phyloP scores from a whole-genome alignment of 2,888 invertebrate species.

The Drosophila nigritarsus region DNA sequence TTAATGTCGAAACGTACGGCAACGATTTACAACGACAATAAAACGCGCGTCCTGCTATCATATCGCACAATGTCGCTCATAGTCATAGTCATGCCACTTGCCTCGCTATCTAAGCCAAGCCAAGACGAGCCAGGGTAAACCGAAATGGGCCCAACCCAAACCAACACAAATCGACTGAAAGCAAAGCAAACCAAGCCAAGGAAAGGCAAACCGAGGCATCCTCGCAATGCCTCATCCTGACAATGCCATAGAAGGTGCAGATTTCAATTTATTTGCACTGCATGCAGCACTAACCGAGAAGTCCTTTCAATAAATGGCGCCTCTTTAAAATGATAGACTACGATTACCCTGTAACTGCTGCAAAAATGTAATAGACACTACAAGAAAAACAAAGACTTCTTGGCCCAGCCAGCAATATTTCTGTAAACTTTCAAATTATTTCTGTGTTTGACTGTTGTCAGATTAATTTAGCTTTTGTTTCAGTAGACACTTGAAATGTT shows the following conservation, averaged over 20 bases:
- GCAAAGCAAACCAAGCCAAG: slow-evolving; percentile 7
- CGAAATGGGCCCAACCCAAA: slow-evolving; percentile 18
- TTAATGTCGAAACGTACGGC: slow-evolving; percentile 80
- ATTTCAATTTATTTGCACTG: slow-evolving; percentile 81
- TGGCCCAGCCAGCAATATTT: neutral
- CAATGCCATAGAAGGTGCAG: slow-evolving; percentile 79
- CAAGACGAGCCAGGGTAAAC: slow-evolving; percentile 24
- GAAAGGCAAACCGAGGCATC: slow-evolving; percentile 45
- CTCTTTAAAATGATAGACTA: neutral
- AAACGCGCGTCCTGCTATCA: slow-evolving; percentile 79
- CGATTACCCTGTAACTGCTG: slow-evolving; percentile 10
- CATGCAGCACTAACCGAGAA: slow-evolving; percentile 62
- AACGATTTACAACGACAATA: slow-evolving; percentile 81
- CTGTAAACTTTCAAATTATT: neutral
- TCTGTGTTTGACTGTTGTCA: neutral
- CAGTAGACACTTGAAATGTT: neutral
- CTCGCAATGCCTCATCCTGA: slow-evolving; percentile 62
- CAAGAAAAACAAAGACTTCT: neutral
- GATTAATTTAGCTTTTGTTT: neutral
- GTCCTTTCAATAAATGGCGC: slow-evolving; percentile 39
- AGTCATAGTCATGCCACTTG: slow-evolving; percentile 75
- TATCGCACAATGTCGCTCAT: slow-evolving; percentile 80
- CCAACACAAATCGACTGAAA: neutral
- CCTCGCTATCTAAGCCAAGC: slow-evolving; percentile 72
- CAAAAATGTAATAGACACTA: neutral